Conservation (phyloP, 1,140 invertebrate species). For the Lethrus apterus region DNA sequence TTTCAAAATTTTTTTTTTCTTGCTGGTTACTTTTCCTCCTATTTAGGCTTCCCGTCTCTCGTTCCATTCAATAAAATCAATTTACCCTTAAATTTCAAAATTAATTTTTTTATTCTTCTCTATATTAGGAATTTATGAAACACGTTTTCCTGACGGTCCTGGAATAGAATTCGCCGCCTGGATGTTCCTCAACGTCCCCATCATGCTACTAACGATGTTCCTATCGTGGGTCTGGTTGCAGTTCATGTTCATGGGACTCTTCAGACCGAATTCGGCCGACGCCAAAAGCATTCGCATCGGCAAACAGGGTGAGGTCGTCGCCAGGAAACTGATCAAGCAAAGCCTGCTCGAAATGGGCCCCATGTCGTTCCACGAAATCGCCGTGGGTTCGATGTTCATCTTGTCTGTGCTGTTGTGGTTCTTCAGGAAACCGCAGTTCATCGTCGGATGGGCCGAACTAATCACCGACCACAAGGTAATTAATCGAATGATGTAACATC, state of each 20-base stretch:
- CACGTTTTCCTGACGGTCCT: constrained; percentile 47
- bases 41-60: too few relatives aligned
- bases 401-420: constrained; percentile 79
- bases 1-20: too few relatives aligned
- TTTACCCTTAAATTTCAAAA: background rate
- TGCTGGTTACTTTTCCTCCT: too few relatives aligned
- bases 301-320: constrained; percentile 48
- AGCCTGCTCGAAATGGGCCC: constrained; percentile 72
- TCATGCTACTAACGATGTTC: constrained; percentile 65
- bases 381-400: constrained; percentile 69
- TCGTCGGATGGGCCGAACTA: constrained; percentile 66
- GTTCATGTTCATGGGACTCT: constrained; percentile 66
- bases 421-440: constrained; percentile 77
- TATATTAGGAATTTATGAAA: constrained; percentile 34
- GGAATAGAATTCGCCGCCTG: constrained; percentile 69
- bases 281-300: constrained; percentile 35
- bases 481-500: too few relatives aligned
- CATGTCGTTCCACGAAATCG: constrained; percentile 71
- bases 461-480: constrained; percentile 44
- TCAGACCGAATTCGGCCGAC: constrained; percentile 43
- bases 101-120: constrained; percentile 2
- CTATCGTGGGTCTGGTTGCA: constrained; percentile 66
- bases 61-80: too few relatives aligned
- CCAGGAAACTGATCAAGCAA: constrained; percentile 57
- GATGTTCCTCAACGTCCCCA: constrained; percentile 58